phyloP scores from a whole-genome alignment of 2,113 vertebrate species.

The Propithecus coquereli region DNA sequence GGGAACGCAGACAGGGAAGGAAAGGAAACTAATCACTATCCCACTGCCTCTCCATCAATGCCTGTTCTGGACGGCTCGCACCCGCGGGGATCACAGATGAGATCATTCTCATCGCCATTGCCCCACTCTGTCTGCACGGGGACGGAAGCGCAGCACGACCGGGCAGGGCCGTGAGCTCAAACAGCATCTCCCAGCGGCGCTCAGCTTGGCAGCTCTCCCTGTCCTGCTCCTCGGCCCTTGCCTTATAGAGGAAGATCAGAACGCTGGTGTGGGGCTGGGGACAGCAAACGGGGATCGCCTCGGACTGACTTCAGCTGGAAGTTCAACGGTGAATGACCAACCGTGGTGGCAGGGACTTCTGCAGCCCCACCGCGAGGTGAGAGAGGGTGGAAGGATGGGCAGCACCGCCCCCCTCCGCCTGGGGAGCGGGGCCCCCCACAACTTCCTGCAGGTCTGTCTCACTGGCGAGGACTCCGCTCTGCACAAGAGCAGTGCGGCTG shows the following conservation, averaged over 20 bases:
- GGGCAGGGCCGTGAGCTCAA: not conserved
- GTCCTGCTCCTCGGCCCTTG: not conserved
- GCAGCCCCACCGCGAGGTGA: not conserved
- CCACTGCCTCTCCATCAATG: not conserved
- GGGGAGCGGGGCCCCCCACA: too few relatives aligned
- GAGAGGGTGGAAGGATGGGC: not conserved
- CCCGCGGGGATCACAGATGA: not conserved
- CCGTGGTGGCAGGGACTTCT: not conserved
- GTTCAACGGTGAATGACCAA: rapidly evolving
- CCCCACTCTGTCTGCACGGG: not conserved
- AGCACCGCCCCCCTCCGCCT: not conserved
- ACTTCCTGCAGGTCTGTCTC: not conserved
- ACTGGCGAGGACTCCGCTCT: not conserved
- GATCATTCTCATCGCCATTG: not conserved
- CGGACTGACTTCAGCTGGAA: not conserved
- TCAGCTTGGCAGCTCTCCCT: too few relatives aligned
- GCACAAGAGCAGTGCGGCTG: not conserved
- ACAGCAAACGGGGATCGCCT: not conserved
- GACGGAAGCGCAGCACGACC: not conserved
- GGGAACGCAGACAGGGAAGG: not conserved
- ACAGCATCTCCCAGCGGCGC: not conserved
- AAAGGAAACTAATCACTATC: not conserved
- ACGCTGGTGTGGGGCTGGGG: not conserved
- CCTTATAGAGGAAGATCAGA: not conserved
- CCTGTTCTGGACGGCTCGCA: not conserved